Percentiles rank a stretch among this genome's conserved stretches.
These are phyloP conservation scores for Cyanistes caeruleus DNA, from an alignment of 2,113 vertebrate genomes.

Conservation along the genomic window DNA sequence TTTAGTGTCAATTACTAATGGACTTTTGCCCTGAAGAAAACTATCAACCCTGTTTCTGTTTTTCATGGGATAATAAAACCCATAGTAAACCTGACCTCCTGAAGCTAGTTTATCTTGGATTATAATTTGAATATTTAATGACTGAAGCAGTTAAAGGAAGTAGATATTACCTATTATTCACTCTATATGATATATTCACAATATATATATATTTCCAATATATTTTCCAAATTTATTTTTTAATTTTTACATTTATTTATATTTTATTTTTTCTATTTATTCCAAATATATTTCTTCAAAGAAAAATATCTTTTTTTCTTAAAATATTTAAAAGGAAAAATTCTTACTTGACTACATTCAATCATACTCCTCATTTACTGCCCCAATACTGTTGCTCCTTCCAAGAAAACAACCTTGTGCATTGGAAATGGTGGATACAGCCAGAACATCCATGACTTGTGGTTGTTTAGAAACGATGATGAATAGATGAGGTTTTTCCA, in stretches of 20 bases:
- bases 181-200: background rate
- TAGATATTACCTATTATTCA: conserved; percentile 12
- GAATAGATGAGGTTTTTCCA: conserved; percentile 54
- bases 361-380: conserved; percentile 27
- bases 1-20: background rate
- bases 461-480: conserved; percentile 4
- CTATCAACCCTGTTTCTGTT: background rate
- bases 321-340: conserved; percentile 61
- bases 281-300: no score
- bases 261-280: no score
- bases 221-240: no score
- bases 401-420: conserved; percentile 23
- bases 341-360: conserved; percentile 20
- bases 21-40: conserved; percentile 21
- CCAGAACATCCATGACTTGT: conserved; percentile 45
- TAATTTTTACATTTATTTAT: no score
- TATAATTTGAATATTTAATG: conserved; percentile 43
- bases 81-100: conserved; percentile 31
- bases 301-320: no score
- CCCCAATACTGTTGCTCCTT: background rate
- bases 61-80: conserved; percentile 11
- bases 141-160: conserved; percentile 48
- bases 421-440: background rate
- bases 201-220: no score
- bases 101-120: conserved; percentile 64